phyloP scores from a whole-genome alignment of 2,797 vertebrate genomes.

The Kryptopterus vitreolus region DNA sequence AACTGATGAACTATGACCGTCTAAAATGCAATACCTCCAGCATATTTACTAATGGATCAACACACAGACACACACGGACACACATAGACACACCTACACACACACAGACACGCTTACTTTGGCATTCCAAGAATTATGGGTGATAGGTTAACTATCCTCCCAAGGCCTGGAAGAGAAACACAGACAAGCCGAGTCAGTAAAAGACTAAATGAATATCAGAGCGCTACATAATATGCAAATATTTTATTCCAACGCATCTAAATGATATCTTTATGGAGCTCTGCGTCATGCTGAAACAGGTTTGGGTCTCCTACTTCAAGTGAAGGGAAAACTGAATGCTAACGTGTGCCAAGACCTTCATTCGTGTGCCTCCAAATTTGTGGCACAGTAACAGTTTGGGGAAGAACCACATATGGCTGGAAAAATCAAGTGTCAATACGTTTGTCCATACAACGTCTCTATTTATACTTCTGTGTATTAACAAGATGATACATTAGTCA shows the following conservation, averaged over 20 bases:
- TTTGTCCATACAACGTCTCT: neutral
- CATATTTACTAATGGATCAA: neutral
- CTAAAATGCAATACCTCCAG: neutral
- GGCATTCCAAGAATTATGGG: slow-evolving; percentile 22
- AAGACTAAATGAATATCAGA: slow-evolving; percentile 2
- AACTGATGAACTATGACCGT: neutral
- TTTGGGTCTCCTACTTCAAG: too few relatives aligned
- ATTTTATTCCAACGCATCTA: too few relatives aligned
- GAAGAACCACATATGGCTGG: too few relatives aligned
- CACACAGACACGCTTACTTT: neutral
- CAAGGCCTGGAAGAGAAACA: neutral
- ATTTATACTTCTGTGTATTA: neutral
- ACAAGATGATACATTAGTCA: neutral
- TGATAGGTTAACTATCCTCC: slow-evolving; percentile 24
- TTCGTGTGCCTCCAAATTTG: too few relatives aligned
- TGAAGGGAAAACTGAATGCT: too few relatives aligned
- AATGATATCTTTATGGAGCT: too few relatives aligned
- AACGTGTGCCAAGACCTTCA: too few relatives aligned
- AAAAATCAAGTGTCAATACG: too few relatives aligned
- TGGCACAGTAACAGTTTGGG: too few relatives aligned
- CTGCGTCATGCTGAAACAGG: too few relatives aligned
- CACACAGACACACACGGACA: neutral
- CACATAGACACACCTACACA: neutral
- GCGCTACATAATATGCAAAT: too few relatives aligned
- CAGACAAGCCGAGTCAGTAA: neutral